Conservation (phyloP, 2,113 vertebrate species). For the Campylomormyrus numenius region DNA sequence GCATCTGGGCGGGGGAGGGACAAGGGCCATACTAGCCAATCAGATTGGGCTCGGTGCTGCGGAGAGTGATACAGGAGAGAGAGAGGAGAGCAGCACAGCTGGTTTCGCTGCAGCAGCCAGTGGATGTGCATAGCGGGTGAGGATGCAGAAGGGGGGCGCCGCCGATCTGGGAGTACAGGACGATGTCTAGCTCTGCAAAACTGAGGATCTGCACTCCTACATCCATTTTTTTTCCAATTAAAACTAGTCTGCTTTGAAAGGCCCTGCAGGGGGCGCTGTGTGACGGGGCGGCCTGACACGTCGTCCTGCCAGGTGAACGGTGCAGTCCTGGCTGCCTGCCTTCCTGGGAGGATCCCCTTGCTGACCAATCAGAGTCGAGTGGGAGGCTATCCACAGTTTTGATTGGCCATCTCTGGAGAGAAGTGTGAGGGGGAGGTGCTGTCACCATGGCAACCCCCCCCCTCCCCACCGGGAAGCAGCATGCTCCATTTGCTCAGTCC, state of each 20-base stretch:
- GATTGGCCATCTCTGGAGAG: conserved; percentile 25
- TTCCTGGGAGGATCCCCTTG: not conserved
- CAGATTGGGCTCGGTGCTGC: conserved; percentile 30
- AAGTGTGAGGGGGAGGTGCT: conserved; percentile 25
- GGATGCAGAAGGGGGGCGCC: not conserved
- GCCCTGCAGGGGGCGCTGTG: not conserved
- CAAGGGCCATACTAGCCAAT: not conserved
- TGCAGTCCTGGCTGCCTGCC: not conserved
- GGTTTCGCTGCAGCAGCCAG: not conserved
- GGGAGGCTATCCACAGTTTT: not conserved
- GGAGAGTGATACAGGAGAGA: conserved; percentile 37
- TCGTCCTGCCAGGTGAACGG: not conserved
- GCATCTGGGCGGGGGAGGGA: not conserved
- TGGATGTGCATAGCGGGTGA: not conserved
- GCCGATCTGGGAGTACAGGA: not conserved
- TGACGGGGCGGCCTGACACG: not conserved
- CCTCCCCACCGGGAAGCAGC: not conserved
- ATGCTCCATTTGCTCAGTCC: not conserved
- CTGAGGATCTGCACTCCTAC: not conserved
- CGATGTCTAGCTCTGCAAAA: not conserved
- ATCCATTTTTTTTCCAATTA: not conserved
- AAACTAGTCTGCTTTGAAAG: not conserved
- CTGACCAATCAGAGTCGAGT: not conserved
- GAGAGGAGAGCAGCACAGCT: not conserved
- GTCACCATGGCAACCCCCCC: not conserved